These are phyloP conservation scores for Nudaria mundana DNA, from an alignment of 2,888 invertebrate species.

Conservation along the genomic window DNA sequence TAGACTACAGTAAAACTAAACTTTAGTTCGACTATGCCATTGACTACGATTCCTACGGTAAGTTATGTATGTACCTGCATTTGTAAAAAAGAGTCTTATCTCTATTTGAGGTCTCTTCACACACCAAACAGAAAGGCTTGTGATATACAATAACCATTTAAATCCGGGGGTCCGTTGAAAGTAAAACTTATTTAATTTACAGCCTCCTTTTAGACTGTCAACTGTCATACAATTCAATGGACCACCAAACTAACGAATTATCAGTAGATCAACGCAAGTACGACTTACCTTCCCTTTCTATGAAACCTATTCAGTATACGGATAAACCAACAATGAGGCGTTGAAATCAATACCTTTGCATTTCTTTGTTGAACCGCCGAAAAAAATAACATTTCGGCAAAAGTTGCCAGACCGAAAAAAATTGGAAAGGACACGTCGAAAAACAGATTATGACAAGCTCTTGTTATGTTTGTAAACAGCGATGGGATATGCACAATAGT, in stretches of 20 bases:
- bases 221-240: constrained; percentile 57
- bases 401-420: constrained; percentile 71
- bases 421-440: constrained; percentile 67
- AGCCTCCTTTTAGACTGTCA: constrained; percentile 57
- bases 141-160: constrained; percentile 25
- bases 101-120: constrained; percentile 29
- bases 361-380: constrained; percentile 40
- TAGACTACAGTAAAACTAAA: no score
- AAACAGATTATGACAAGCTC: constrained; percentile 80
- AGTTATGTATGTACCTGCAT: background rate
- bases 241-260: constrained; percentile 65
- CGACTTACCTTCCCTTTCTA: constrained; percentile 65
- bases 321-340: constrained; percentile 76
- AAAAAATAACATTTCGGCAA: constrained; percentile 56
- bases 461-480: constrained; percentile 80
- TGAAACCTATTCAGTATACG: constrained; percentile 60
- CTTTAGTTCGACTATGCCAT: no score
- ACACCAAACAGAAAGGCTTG: constrained; percentile 22
- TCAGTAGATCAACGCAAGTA: constrained; percentile 53
- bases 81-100: background rate
- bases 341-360: constrained; percentile 72
- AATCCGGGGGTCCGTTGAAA: constrained; percentile 44
- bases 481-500: constrained; percentile 56
- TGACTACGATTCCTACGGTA: no score
- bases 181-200: constrained; percentile 52